These are phyloP conservation scores for Oligia fasciuncula DNA, from an alignment of 2,888 invertebrate species.

Conservation along the genomic window DNA sequence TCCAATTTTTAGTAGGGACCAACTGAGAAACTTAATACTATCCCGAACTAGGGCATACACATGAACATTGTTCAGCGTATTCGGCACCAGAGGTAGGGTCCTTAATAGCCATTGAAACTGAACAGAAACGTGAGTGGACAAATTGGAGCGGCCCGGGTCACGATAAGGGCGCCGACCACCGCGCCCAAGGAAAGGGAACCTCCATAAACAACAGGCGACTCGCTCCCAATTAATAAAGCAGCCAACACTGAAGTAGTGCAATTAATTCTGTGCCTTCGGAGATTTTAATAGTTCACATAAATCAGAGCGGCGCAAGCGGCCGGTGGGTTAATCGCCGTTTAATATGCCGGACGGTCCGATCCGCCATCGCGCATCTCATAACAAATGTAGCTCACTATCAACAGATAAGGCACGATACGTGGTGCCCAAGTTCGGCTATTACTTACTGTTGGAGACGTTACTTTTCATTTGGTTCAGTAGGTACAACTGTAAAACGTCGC, in stretches of 20 bases:
- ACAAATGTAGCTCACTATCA: slow-evolving; percentile 69
- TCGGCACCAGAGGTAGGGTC: slow-evolving; percentile 82
- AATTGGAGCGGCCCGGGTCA: slow-evolving; percentile 87
- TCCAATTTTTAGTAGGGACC: background rate
- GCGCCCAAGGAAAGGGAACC: slow-evolving; percentile 82
- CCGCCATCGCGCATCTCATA: slow-evolving; percentile 61
- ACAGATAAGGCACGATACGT: slow-evolving; percentile 68
- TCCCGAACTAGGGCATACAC: slow-evolving; percentile 41
- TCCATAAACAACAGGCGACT: slow-evolving; percentile 89
- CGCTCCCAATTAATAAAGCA: slow-evolving; percentile 89
- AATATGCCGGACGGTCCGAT: slow-evolving; percentile 86
- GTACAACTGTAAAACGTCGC: slow-evolving; percentile 5
- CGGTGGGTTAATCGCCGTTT: slow-evolving; percentile 89
- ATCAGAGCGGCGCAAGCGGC: slow-evolving; percentile 81
- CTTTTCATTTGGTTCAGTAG: background rate
- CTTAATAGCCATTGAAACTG: slow-evolving; percentile 87
- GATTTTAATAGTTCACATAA: slow-evolving; percentile 90
- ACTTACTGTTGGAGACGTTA: slow-evolving; percentile 7
- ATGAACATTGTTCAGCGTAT: slow-evolving; percentile 56
- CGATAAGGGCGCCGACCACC: slow-evolving; percentile 80
- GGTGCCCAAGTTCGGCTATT: slow-evolving; percentile 47
- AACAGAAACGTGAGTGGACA: slow-evolving; percentile 88
- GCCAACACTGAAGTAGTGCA: slow-evolving; percentile 88
- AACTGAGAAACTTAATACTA: background rate
- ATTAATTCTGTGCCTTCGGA: slow-evolving; percentile 90